phyloP scores from a whole-genome alignment of 2,113 vertebrate species.

The Scophthalmus maximus region DNA sequence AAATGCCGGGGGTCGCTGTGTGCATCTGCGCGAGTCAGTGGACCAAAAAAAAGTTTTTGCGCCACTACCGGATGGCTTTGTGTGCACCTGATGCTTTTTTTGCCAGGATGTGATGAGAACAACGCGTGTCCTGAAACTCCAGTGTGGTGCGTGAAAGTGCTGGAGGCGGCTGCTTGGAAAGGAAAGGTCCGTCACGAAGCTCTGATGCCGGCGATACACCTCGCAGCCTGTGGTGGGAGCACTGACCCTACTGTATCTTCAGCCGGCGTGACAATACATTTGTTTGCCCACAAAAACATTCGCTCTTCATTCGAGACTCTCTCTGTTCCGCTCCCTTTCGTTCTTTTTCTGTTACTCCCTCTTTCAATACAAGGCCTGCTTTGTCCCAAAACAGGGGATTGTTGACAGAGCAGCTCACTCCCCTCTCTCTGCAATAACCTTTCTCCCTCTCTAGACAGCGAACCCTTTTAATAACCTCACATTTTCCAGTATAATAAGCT shows the following conservation, averaged over 20 bases:
- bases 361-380: constrained; percentile 21
- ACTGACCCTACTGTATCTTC: constrained; percentile 28
- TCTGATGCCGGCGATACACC: constrained; percentile 42
- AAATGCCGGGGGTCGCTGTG: constrained; percentile 45
- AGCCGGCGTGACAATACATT: constrained; percentile 29
- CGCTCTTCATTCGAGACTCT: neutral
- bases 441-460: constrained; percentile 27
- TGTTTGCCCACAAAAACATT: constrained; percentile 17
- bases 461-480: constrained; percentile 63
- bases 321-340: neutral
- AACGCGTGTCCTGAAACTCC: constrained; percentile 4
- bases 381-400: constrained; percentile 45
- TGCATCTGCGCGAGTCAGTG: too few species aligned
- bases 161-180: too few species aligned
- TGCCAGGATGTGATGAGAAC: constrained; percentile 21
- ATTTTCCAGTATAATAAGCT: constrained; percentile 47
- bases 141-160: constrained; percentile 10
- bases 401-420: constrained; percentile 16
- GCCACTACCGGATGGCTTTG: constrained; percentile 16
- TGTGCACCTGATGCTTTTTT: neutral
- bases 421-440: constrained; percentile 36
- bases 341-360: neutral
- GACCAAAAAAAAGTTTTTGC: too few species aligned
- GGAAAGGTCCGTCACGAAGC: constrained; percentile 18
- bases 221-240: constrained; percentile 50